Percentiles rank a stretch among this genome's conserved stretches.
These are phyloP conservation scores for Uropsilus gracilis DNA, from an alignment of 2,113 vertebrate species.

Conservation along the genomic window DNA sequence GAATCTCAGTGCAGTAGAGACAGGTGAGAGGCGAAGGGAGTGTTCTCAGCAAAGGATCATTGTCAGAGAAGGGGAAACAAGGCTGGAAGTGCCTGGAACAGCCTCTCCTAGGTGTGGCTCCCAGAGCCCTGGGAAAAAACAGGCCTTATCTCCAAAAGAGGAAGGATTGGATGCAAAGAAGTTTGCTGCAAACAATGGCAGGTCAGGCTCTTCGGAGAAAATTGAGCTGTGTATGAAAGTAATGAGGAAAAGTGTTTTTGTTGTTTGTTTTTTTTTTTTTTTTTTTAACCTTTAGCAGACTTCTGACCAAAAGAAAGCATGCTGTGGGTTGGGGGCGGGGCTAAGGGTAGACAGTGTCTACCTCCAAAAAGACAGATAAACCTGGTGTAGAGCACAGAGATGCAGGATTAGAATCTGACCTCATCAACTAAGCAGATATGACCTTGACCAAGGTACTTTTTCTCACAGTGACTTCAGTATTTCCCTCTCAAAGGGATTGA, in stretches of 20 bases:
- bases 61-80: slow-evolving; percentile 62
- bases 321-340: fast-evolving
- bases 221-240: not conserved
- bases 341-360: fast-evolving
- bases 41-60: not conserved
- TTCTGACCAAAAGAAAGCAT: not conserved
- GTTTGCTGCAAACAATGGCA: slow-evolving; percentile 56
- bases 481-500: not conserved
- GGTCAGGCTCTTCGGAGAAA: not conserved
- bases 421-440: not conserved
- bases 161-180: slow-evolving; percentile 61
- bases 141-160: slow-evolving; percentile 75
- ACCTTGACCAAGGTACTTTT: not conserved
- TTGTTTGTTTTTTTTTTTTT: not conserved
- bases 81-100: not conserved
- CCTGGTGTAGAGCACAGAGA: no score
- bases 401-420: not conserved
- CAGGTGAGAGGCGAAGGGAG: slow-evolving; percentile 13
- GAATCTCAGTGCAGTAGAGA: not conserved
- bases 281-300: not conserved
- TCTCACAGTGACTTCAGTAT: not conserved
- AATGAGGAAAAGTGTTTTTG: not conserved
- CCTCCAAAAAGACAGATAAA: slow-evolving; percentile 2
- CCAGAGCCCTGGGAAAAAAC: slow-evolving; percentile 57
- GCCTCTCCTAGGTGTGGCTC: slow-evolving; percentile 51